phyloP scores from a whole-genome alignment of 2,797 vertebrate genomes.

The Octomys mimax region DNA sequence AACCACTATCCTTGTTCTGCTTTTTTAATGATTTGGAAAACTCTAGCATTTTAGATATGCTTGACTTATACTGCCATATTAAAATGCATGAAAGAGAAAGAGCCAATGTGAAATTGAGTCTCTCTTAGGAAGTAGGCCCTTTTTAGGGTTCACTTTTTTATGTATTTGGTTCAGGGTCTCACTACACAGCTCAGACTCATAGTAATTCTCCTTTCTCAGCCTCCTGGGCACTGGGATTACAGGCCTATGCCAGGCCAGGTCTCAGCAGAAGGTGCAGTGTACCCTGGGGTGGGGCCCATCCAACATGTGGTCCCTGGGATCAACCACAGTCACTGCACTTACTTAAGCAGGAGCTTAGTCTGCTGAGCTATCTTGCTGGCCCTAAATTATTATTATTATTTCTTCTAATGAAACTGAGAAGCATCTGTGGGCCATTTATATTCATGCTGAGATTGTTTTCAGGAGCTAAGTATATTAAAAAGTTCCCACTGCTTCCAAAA shows the following conservation, averaged over 20 bases:
- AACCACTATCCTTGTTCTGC: background rate
- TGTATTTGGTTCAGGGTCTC: too few relatives aligned
- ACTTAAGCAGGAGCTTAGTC: too few relatives aligned
- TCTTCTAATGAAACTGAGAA: background rate
- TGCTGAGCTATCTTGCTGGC: too few relatives aligned
- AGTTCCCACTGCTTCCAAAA: background rate
- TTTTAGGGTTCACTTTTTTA: background rate
- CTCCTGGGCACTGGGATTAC: too few relatives aligned
- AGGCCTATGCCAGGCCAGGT: too few relatives aligned
- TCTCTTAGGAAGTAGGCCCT: background rate
- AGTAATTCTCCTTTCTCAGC: too few relatives aligned
- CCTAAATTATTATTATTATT: background rate
- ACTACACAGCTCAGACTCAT: too few relatives aligned
- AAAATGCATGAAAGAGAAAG: conserved; percentile 13
- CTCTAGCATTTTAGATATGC: background rate
- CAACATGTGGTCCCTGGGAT: too few relatives aligned
- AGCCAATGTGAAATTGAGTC: background rate
- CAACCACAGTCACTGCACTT: too few relatives aligned
- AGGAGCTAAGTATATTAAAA: background rate
- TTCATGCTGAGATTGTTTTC: background rate
- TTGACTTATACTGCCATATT: conserved; percentile 23
- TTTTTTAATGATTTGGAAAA: conserved; percentile 38
- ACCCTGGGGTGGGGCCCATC: too few relatives aligned
- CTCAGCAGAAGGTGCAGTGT: too few relatives aligned
- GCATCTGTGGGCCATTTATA: background rate